phyloP scores from a whole-genome alignment of 2,113 vertebrate genomes.

The Neopipo cinnamomea region DNA sequence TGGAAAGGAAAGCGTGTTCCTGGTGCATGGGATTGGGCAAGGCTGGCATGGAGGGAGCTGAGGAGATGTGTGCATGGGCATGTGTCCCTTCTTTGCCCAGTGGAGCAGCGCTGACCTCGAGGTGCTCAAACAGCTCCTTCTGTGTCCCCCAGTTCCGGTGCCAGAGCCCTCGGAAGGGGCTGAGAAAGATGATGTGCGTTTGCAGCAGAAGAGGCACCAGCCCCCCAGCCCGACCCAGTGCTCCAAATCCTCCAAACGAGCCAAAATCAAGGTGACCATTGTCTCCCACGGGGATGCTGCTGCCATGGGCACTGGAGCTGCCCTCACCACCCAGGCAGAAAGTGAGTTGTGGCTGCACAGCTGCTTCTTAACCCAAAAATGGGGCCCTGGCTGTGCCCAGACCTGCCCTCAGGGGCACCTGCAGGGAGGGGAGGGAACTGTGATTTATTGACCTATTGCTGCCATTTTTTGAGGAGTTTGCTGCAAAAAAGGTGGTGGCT shows the following conservation, averaged over 20 bases:
- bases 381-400: neutral
- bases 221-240: constrained; percentile 82
- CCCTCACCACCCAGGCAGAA: constrained; percentile 75
- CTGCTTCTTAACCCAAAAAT: neutral
- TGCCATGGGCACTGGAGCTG: constrained; percentile 61
- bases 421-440: neutral
- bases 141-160: constrained; percentile 80
- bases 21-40: neutral
- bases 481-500: neutral
- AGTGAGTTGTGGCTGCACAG: constrained; percentile 71
- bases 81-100: neutral
- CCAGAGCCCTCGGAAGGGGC: constrained; percentile 83
- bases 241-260: constrained; percentile 87
- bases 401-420: neutral
- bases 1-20: neutral
- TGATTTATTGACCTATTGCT: too few species aligned
- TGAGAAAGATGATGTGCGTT: constrained; percentile 81
- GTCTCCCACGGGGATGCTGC: constrained; percentile 87
- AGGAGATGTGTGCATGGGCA: neutral
- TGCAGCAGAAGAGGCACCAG: constrained; percentile 87
- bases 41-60: neutral
- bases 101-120: neutral
- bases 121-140: neutral
- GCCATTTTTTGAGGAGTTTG: neutral
- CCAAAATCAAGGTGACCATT: constrained; percentile 97